Evolutionary conservation across 2,797 vertebrate genomes (phyloP), one percentile per base, ranked within the genome.

Genomic region (Tympanoctomys barrerae): DNA sequence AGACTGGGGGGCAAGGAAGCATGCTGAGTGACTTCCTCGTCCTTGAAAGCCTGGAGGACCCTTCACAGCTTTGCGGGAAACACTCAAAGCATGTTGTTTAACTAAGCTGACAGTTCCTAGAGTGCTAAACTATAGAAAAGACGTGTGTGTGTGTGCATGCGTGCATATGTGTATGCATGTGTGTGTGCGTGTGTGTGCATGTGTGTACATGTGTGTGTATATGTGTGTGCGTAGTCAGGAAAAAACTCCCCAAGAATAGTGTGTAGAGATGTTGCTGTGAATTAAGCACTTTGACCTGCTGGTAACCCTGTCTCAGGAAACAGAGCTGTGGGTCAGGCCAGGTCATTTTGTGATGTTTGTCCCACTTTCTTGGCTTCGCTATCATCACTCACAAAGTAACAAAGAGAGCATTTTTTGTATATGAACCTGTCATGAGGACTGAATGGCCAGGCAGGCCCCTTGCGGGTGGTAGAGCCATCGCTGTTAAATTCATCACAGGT

Each of bases 11-110:
- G 3, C n/a, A 85, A 79, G 59, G 85, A 75, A 88, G 21, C 39
- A 42, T 21, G 54, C 46, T 8, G n/a, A 81, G n/a, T 39, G 31
- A 24, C 16, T 61, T 87, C 86, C 39, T 81, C n/a, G 33, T 64
- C 46, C 8, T 2, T 82, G 66, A 64, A 68, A 24, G 22, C 64
- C 33, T 62, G 9, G 13, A 52, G 52, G 11, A 64, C 24, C 66
- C 21, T 57, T 39, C 79, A 87, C 85, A 13, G 22, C 66, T 68
- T 91, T 46, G 12, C 22, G 91, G 28, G 78, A 9, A 81, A 46
- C 9, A 86, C 16, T 57, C 75, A 86, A 94, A 93, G 81, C 10
- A 59, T 46, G 5, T 31, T 31, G 3, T 91, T 90, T 95, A 78
- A 68, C 14, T 42, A 94, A 83, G 39, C 39, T 46, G 62, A 54